Evolutionary conservation across 2,113 vertebrate species (phyloP).

Genomic region (Helogale parvula): DNA sequence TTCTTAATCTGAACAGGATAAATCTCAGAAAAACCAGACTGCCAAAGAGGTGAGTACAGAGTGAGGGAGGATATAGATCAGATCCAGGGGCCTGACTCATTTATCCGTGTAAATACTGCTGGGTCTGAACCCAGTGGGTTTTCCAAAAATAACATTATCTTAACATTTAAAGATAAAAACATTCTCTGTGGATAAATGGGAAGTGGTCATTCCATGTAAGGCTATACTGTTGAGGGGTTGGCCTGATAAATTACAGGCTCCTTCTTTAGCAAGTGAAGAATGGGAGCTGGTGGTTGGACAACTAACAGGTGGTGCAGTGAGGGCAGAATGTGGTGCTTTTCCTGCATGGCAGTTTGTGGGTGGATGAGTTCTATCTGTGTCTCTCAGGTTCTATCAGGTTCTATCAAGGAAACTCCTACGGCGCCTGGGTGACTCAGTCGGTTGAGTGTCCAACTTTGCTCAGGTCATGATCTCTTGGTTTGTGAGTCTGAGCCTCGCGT

Average conservation of each 20-base stretch:
- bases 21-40: constrained; percentile 3
- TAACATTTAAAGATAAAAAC: constrained; percentile 63
- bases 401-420: neutral
- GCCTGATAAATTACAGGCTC: neutral
- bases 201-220: neutral
- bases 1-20: neutral
- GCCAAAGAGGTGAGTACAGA: neutral
- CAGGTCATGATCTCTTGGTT: no score
- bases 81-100: neutral
- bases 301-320: neutral
- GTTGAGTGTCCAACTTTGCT: no score
- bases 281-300: neutral
- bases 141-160: constrained; percentile 59
- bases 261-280: neutral
- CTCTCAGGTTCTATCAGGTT: neutral
- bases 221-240: neutral
- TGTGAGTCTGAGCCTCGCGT: no score
- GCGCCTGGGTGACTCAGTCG: no score
- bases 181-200: constrained; percentile 36
- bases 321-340: neutral
- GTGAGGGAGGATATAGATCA: neutral
- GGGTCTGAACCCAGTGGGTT: neutral
- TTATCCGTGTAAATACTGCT: neutral
- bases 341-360: neutral
- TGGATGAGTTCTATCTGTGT: neutral